Evolutionary conservation across 2,113 vertebrate species (phyloP).

Genomic region (Anolis sagrei): DNA sequence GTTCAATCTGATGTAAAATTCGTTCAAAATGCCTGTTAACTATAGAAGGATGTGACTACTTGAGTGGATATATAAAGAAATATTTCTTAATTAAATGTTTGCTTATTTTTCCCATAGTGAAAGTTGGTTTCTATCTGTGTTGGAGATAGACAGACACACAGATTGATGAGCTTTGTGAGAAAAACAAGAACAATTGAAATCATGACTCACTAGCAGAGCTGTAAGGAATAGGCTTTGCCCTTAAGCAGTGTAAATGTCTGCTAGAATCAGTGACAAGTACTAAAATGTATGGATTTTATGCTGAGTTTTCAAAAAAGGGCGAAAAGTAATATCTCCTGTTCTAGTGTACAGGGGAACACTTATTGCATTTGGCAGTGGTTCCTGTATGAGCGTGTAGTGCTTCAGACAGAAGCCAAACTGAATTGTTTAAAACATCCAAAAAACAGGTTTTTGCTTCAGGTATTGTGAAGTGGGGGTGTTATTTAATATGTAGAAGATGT

Average conservation of each 20-base stretch:
- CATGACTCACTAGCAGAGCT: background rate
- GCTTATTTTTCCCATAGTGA: background rate
- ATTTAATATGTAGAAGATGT: background rate
- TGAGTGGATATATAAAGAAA: too few relatives aligned
- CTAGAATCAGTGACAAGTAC: background rate
- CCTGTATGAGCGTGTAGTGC: background rate
- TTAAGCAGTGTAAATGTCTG: background rate
- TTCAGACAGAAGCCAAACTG: background rate
- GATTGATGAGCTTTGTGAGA: background rate
- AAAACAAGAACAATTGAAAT: background rate
- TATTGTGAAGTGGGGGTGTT: background rate
- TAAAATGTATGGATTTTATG: slow-evolving; percentile 7
- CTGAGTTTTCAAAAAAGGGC: background rate
- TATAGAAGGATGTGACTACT: background rate
- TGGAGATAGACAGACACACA: background rate
- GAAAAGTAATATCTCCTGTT: background rate
- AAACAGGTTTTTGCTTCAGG: background rate
- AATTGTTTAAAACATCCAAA: background rate
- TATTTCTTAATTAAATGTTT: background rate
- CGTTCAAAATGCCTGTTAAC: background rate
- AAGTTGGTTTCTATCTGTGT: background rate
- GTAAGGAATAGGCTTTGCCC: background rate
- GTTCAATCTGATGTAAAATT: background rate
- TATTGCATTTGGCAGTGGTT: slow-evolving; percentile 1
- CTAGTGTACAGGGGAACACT: background rate